These are phyloP conservation scores for Drosophila mimica DNA, from an alignment of 2,888 invertebrate species.

Conservation along the genomic window DNA sequence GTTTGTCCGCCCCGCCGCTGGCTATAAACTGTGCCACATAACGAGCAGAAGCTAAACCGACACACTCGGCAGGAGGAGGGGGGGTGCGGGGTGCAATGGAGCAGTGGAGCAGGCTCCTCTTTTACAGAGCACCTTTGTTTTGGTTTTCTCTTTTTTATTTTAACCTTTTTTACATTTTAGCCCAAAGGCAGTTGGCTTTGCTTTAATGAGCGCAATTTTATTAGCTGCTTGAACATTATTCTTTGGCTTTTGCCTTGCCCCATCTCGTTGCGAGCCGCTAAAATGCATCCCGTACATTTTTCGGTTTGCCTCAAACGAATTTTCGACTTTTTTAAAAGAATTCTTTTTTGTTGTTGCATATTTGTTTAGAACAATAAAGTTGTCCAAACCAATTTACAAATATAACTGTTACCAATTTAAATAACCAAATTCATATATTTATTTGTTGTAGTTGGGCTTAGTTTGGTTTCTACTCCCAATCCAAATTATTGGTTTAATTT, in stretches of 20 bases:
- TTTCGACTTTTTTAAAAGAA: constrained; percentile 15
- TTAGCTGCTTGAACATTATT: constrained; percentile 66
- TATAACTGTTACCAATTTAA: not conserved
- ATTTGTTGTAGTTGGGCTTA: not conserved
- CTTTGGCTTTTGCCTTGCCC: constrained; percentile 8
- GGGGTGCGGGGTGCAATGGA: not conserved
- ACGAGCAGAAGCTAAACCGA: constrained; percentile 37
- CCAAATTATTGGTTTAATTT: not conserved
- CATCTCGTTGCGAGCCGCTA: not conserved
- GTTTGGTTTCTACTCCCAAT: not conserved
- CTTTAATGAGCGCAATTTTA: constrained; percentile 79
- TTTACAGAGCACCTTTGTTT: constrained; percentile 37
- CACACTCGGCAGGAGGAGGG: not conserved
- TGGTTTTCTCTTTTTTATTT: constrained; percentile 32
- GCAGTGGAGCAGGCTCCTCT: not conserved
- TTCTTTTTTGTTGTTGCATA: constrained; percentile 53
- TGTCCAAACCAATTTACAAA: constrained; percentile 19
- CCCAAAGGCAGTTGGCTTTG: constrained; percentile 70
- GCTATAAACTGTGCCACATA: constrained; percentile 62
- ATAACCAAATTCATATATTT: not conserved
- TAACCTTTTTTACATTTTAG: constrained; percentile 72
- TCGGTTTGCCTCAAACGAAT: constrained; percentile 37
- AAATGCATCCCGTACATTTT: constrained; percentile 5
- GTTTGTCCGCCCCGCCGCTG: constrained; percentile 51
- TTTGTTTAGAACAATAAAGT: constrained; percentile 38